phyloP scores from a whole-genome alignment of 2,797 vertebrate genomes.

The Hippoglossus hippoglossus region DNA sequence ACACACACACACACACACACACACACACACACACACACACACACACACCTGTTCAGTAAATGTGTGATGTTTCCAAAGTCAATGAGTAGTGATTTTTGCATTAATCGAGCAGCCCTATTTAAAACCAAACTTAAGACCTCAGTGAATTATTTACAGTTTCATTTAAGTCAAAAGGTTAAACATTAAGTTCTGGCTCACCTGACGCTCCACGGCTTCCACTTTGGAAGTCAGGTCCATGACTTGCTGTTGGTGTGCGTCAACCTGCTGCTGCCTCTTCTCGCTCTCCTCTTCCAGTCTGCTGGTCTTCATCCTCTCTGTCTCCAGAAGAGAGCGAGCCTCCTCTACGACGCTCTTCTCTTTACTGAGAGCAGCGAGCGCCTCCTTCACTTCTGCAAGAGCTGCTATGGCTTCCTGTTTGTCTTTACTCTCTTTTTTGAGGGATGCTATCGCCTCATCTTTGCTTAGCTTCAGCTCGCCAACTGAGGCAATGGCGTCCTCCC shows the following conservation, averaged over 20 bases:
- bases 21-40: too few relatives aligned
- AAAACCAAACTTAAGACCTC: too few relatives aligned
- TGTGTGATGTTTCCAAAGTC: too few relatives aligned
- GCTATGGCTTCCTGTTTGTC: not conserved
- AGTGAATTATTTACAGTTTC: too few relatives aligned
- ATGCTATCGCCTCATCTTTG: constrained; percentile 20
- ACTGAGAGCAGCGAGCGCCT: not conserved
- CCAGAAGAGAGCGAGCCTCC: constrained; percentile 22
- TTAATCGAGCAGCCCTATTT: too few relatives aligned
- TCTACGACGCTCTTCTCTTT: constrained; percentile 6
- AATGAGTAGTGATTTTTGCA: too few relatives aligned
- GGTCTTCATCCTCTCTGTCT: constrained; percentile 22
- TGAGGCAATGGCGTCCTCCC: constrained; percentile 25
- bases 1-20: too few relatives aligned
- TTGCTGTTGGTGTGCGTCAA: constrained; percentile 15
- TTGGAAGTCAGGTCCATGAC: constrained; percentile 31
- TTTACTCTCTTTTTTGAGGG: constrained; percentile 26
- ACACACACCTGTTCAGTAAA: too few relatives aligned
- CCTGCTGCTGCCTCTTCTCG: constrained; percentile 26
- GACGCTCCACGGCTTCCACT: constrained; percentile 17
- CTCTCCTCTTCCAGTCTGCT: constrained; percentile 36
- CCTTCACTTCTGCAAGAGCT: not conserved
- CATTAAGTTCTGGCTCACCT: constrained; percentile 13
- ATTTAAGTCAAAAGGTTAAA: too few relatives aligned
- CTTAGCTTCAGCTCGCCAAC: constrained; percentile 23